Percentiles rank a stretch among this genome's conserved stretches.
Evolutionary conservation across 2,113 vertebrate genomes (phyloP).

Genomic region (Tympanuchus pallidicinctus): DNA sequence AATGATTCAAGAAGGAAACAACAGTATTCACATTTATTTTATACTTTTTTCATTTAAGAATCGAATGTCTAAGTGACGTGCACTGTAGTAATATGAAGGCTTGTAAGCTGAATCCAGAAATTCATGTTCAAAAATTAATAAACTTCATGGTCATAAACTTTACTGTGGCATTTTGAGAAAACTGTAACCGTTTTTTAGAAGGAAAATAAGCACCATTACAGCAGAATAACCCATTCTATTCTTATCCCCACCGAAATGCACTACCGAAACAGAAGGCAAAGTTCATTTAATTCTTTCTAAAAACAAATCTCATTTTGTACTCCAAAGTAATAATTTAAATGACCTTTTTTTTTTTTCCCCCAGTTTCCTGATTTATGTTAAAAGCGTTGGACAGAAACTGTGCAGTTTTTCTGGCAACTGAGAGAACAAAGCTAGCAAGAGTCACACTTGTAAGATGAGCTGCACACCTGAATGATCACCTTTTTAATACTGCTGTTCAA

Average conservation of each 20-base stretch:
- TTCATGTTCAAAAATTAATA: slow-evolving; percentile 30
- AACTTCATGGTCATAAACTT: background rate
- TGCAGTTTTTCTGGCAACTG: background rate
- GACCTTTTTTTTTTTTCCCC: background rate
- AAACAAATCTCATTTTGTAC: background rate
- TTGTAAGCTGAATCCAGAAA: background rate
- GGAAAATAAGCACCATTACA: background rate
- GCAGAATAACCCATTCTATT: slow-evolving; percentile 14
- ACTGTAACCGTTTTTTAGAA: background rate
- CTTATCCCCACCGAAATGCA: background rate
- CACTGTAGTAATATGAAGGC: slow-evolving; percentile 4
- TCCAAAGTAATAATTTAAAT: background rate
- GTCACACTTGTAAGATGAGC: background rate
- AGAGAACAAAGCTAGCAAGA: background rate
- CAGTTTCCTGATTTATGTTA: background rate
- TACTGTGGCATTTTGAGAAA: background rate
- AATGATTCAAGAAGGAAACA: slow-evolving; percentile 9
- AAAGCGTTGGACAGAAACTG: background rate
- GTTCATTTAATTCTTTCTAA: background rate
- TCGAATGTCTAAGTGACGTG: slow-evolving; percentile 19
- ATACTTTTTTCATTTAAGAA: slow-evolving; percentile 50
- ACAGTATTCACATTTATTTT: background rate
- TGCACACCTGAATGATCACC: background rate
- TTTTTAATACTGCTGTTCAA: background rate
- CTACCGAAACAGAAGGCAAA: background rate